These are phyloP conservation scores for Probaryconus sp. DNA, from an alignment of 1,140 invertebrate species.

Conservation along the genomic window DNA sequence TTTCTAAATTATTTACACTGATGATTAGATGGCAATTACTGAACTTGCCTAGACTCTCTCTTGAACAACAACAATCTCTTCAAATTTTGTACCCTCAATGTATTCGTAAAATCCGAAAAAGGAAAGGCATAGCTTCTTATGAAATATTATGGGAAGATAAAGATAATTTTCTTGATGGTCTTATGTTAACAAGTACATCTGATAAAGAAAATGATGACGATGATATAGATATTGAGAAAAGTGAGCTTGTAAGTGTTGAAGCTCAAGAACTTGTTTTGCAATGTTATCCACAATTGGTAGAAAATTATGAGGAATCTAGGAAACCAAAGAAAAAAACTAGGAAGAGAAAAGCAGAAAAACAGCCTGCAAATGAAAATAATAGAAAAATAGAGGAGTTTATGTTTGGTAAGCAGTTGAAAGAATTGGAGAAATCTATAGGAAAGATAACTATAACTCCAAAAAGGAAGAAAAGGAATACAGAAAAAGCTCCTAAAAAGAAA, in stretches of 20 bases:
- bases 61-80: conserved; percentile 49
- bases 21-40: conserved; percentile 85
- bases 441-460: conserved; percentile 65
- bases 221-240: conserved; percentile 38
- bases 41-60: conserved; percentile 69
- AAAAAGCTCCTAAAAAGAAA: conserved; percentile 42
- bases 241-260: conserved; percentile 81
- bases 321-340: conserved; percentile 76
- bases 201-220: conserved; percentile 62
- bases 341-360: conserved; percentile 69
- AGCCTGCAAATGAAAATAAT: conserved; percentile 59
- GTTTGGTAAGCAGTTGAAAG: conserved; percentile 16
- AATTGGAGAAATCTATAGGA: conserved; percentile 63
- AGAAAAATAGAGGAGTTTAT: conserved; percentile 73
- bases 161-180: conserved; percentile 77
- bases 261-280: conserved; percentile 81
- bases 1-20: conserved; percentile 88
- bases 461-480: conserved; percentile 49
- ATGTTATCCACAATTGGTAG: conserved; percentile 84
- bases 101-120: conserved; percentile 82
- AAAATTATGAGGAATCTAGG: conserved; percentile 81
- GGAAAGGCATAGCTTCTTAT: conserved; percentile 82
- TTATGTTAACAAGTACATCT: conserved; percentile 79
- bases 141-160: conserved; percentile 85
- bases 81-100: conserved; percentile 74